These are phyloP conservation scores for Neofelis nebulosa DNA, from an alignment of 2,113 vertebrate genomes.

Conservation along the genomic window DNA sequence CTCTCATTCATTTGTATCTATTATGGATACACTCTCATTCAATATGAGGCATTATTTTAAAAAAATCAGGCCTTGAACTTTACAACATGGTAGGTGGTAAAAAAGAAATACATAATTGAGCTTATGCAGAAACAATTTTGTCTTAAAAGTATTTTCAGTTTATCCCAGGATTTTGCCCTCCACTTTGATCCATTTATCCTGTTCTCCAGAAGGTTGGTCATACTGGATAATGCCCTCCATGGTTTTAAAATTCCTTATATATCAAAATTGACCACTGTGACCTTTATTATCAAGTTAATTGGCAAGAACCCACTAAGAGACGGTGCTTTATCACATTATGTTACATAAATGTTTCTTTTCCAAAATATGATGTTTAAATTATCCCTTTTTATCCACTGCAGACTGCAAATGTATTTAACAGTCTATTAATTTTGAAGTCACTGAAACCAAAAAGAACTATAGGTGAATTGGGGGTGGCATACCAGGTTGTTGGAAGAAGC, in stretches of 20 bases:
- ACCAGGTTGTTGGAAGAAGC: not conserved
- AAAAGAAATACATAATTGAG: not conserved
- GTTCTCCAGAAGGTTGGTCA: not conserved
- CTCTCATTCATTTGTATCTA: not conserved
- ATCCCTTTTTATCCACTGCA: not conserved
- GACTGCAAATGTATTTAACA: not conserved
- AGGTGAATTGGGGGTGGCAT: not conserved
- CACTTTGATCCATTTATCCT: not conserved
- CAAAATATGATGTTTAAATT: not conserved
- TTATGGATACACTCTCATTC: not conserved
- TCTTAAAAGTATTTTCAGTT: not conserved
- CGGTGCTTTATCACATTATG: not conserved
- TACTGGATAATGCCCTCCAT: not conserved
- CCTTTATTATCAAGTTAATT: not conserved
- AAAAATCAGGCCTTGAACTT: not conserved
- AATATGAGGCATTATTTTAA: not conserved
- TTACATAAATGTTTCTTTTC: not conserved
- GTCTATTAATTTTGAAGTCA: constrained; percentile 34
- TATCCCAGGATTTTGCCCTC: not conserved
- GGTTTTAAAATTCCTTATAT: not conserved
- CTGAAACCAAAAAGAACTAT: not conserved
- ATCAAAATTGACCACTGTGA: not conserved
- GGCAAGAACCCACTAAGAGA: not conserved
- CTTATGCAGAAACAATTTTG: not conserved
- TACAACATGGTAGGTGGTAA: not conserved